These are phyloP conservation scores for Drosophila fungiperda DNA, from an alignment of 2,888 invertebrate genomes.

Conservation along the genomic window DNA sequence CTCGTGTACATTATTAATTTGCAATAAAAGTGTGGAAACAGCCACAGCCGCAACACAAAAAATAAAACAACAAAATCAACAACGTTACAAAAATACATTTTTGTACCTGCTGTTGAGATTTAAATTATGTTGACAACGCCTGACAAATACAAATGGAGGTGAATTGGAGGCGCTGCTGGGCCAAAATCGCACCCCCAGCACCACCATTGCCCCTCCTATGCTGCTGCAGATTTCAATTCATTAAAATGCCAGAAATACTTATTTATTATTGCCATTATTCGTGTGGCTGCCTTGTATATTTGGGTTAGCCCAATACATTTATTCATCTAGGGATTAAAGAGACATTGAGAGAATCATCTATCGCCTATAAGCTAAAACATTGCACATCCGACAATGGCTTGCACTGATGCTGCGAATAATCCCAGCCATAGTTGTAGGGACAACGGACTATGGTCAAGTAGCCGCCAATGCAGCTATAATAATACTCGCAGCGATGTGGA, in stretches of 20 bases:
- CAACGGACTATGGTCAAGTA: constrained; percentile 76
- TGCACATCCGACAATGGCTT: constrained; percentile 56
- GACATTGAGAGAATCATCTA: background rate
- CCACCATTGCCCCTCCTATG: background rate
- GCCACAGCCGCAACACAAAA: constrained; percentile 37
- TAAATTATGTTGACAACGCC: constrained; percentile 78
- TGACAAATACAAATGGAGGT: constrained; percentile 81
- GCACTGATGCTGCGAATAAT: constrained; percentile 65
- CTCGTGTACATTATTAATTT: constrained; percentile 75
- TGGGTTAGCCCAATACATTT: constrained; percentile 57
- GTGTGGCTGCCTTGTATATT: constrained; percentile 42
- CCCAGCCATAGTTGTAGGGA: constrained; percentile 75
- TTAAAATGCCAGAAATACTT: constrained; percentile 76
- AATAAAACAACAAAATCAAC: constrained; percentile 26
- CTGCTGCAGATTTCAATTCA: constrained; percentile 65
- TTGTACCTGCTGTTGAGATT: constrained; percentile 65
- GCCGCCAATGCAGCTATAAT: constrained; percentile 72
- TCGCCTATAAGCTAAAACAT: constrained; percentile 55
- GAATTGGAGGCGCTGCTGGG: constrained; percentile 71
- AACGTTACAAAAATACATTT: constrained; percentile 62
- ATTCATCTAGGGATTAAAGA: constrained; percentile 28
- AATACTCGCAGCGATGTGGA: constrained; percentile 76
- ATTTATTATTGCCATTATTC: constrained; percentile 73
- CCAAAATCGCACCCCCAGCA: constrained; percentile 12
- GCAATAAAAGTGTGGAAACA: constrained; percentile 77